phyloP scores from a whole-genome alignment of 2,113 vertebrate species.

The Nicator chloris region DNA sequence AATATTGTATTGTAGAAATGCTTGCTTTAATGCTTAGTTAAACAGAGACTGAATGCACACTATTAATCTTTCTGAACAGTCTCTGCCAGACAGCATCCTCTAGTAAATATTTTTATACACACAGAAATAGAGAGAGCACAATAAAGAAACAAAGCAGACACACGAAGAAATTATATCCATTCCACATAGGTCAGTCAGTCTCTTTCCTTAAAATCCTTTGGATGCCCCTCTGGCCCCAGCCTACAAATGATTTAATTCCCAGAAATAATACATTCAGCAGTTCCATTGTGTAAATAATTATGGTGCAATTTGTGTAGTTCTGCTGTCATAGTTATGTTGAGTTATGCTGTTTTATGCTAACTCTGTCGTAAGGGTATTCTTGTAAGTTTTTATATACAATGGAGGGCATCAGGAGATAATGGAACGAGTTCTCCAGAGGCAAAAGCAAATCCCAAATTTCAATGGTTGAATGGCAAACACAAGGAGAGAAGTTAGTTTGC shows the following conservation, averaged over 20 bases:
- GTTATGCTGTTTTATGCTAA: background rate
- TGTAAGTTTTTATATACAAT: background rate
- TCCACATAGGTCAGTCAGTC: background rate
- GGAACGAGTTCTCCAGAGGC: background rate
- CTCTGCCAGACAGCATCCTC: background rate
- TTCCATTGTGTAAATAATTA: background rate
- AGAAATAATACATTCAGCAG: background rate
- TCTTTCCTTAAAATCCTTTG: background rate
- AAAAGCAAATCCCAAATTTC: background rate
- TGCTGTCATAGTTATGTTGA: background rate
- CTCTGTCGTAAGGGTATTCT: background rate
- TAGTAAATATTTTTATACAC: background rate
- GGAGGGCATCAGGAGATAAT: background rate
- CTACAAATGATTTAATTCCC: background rate
- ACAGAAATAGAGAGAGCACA: background rate
- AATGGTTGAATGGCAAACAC: background rate
- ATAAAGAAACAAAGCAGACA: background rate
- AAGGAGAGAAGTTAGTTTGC: background rate
- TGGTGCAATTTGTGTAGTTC: background rate
- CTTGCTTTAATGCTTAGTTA: background rate
- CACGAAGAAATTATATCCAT: background rate
- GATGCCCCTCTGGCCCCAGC: background rate
- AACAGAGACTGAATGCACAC: background rate
- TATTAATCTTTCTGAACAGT: background rate
- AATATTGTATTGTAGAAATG: background rate